Percentiles rank a stretch among this genome's conserved stretches.
Evolutionary conservation across 2,888 invertebrate species (phyloP).

Genomic region (Sphaeridia pumilis): DNA sequence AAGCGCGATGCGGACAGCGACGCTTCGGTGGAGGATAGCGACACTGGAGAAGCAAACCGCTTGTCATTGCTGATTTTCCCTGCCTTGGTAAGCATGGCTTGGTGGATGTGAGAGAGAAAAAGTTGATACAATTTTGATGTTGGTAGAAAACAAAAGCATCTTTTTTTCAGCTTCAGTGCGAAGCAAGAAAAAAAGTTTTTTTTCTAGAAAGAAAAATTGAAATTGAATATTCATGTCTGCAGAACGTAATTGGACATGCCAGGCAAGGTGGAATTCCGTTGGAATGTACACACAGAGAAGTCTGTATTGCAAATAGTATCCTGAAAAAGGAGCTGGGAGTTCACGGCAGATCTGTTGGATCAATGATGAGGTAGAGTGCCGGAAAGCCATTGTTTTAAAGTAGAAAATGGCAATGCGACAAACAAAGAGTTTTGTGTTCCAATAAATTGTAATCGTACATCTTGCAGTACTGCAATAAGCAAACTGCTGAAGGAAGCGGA

Average conservation of each 20-base stretch:
- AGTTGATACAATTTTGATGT: not conserved
- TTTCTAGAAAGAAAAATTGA: no score
- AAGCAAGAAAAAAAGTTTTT: no score
- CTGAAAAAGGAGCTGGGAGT: conserved; percentile 22
- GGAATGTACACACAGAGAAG: conserved; percentile 25
- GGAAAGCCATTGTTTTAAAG: no score
- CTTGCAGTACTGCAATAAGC: conserved; percentile 5
- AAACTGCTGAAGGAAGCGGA: conserved; percentile 8
- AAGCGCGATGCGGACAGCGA: not conserved
- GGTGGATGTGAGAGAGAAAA: not conserved
- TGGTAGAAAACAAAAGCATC: no score
- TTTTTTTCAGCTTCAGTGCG: no score
- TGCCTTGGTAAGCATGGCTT: not conserved
- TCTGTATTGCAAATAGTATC: conserved; percentile 25
- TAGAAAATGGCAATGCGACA: no score
- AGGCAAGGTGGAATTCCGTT: conserved; percentile 25
- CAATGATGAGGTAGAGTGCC: conserved; percentile 13
- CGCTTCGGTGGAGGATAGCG: not conserved
- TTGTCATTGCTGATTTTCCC: not conserved
- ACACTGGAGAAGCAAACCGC: not conserved
- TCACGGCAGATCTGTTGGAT: conserved; percentile 13
- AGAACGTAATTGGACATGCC: conserved; percentile 32
- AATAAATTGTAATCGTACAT: not conserved
- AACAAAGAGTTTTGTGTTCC: no score
- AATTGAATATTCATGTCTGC: not conserved